Evolutionary conservation across 2,888 invertebrate species (phyloP).

Genomic region (Lasioglossum malachurum): DNA sequence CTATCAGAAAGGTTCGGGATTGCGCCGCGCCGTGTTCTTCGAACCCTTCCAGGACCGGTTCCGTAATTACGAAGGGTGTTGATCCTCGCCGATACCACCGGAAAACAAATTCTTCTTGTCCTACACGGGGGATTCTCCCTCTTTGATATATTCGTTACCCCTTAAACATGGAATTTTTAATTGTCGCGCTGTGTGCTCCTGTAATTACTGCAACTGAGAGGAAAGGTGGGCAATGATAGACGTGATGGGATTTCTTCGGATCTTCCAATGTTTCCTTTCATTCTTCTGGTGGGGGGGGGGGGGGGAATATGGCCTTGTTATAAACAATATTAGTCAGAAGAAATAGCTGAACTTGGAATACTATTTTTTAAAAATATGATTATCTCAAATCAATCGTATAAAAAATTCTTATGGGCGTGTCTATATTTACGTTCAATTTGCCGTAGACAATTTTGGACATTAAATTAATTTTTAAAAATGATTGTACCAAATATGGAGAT

Average conservation of each 20-base stretch:
- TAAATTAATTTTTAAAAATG: background rate
- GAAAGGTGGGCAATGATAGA: background rate
- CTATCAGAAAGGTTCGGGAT: conserved; percentile 47
- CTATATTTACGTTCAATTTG: background rate
- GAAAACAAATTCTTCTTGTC: conserved; percentile 18
- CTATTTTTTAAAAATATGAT: background rate
- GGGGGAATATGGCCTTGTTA: background rate
- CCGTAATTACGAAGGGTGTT: conserved; percentile 21
- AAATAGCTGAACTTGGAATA: background rate
- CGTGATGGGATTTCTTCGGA: background rate
- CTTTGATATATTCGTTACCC: background rate
- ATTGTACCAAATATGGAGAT: background rate
- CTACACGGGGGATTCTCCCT: background rate
- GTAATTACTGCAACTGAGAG: background rate
- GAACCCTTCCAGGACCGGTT: conserved; percentile 15
- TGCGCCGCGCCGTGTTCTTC: conserved; percentile 27
- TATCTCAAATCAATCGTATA: too few species aligned
- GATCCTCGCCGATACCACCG: background rate
- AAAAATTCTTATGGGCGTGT: background rate
- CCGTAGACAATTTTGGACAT: background rate
- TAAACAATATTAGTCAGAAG: background rate
- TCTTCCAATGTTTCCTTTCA: background rate
- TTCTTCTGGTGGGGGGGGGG: background rate
- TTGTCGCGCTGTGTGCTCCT: background rate
- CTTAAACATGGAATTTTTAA: background rate